phyloP scores from a whole-genome alignment of 1,140 invertebrate genomes.

The Hyphantria cunea region DNA sequence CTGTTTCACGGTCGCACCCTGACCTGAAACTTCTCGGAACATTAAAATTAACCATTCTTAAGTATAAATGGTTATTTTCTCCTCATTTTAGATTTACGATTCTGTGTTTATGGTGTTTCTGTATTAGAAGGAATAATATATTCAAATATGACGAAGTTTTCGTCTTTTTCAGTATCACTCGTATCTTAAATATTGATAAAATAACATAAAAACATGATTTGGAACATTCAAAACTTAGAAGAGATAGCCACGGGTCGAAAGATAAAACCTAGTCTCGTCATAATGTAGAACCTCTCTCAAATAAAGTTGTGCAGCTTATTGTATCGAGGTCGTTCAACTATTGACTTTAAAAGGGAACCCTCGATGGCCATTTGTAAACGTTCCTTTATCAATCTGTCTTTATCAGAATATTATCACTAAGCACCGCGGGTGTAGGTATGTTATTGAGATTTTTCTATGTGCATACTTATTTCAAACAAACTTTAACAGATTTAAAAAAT shows the following conservation, averaged over 20 bases:
- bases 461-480: slow-evolving; percentile 4
- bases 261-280: too few species aligned
- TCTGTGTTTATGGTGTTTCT: not conserved
- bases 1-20: slow-evolving; percentile 78
- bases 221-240: too few species aligned
- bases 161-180: too few species aligned
- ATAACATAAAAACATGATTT: too few species aligned
- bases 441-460: too few species aligned
- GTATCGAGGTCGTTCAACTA: slow-evolving; percentile 13
- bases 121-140: too few species aligned
- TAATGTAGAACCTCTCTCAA: too few species aligned
- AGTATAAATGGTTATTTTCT: not conserved
- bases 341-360: slow-evolving; percentile 4
- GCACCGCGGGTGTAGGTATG: not conserved
- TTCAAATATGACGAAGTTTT: too few species aligned
- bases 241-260: too few species aligned
- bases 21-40: slow-evolving; percentile 71
- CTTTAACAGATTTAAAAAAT: not conserved
- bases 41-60: slow-evolving; percentile 29
- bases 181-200: too few species aligned
- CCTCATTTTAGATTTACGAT: not conserved
- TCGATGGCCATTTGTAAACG: slow-evolving; percentile 12
- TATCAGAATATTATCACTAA: slow-evolving; percentile 48
- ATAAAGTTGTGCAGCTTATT: too few species aligned
- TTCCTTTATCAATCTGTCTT: slow-evolving; percentile 10